Conservation (phyloP, 2,888 invertebrate species). For the Amphiduros pacificus region DNA sequence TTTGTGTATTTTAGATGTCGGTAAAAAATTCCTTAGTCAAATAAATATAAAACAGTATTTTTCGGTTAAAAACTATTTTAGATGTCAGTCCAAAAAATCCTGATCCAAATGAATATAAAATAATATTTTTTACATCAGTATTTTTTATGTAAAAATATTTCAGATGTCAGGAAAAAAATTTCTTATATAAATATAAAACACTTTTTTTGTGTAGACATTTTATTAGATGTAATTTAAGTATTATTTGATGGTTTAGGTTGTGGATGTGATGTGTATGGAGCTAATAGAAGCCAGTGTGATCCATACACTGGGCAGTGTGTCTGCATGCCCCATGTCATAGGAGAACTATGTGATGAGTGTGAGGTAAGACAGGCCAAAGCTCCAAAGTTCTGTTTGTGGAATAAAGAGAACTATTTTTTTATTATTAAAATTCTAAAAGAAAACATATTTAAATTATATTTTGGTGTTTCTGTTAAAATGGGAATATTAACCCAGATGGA, state of each 20-base stretch:
- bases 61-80: background rate
- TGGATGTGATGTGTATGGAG: conserved; percentile 76
- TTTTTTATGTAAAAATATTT: no score
- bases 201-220: no score
- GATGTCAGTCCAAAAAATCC: no score
- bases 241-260: no score
- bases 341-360: conserved; percentile 87
- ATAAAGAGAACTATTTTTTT: no score
- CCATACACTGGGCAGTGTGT: conserved; percentile 63
- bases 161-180: no score
- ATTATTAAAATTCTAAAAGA: background rate
- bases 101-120: no score
- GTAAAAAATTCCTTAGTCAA: background rate
- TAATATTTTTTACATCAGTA: no score
- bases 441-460: background rate
- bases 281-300: conserved; percentile 74
- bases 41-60: background rate
- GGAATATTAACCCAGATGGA: background rate
- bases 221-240: no score
- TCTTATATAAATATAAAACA: no score
- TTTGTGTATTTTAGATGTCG: background rate
- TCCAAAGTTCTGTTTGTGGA: no score
- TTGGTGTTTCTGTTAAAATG: background rate
- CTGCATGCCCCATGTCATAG: conserved; percentile 74
- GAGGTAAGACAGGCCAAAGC: conserved; percentile 40